These are phyloP conservation scores for Lepilemur ruficaudatus DNA, from an alignment of 2,797 vertebrate species.

Conservation along the genomic window DNA sequence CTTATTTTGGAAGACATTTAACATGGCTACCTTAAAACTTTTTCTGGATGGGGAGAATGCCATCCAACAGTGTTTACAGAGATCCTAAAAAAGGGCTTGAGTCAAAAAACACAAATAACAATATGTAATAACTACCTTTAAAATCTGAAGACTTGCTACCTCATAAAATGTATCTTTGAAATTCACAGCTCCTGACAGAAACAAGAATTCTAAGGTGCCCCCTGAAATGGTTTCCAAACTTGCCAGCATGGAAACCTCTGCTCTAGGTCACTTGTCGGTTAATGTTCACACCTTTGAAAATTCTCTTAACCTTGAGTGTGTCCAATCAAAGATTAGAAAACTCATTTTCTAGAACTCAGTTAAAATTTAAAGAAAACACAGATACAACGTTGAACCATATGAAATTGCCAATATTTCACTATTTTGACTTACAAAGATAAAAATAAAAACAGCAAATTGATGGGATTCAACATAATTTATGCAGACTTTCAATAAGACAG, in stretches of 20 bases:
- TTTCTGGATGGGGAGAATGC: background rate
- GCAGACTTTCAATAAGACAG: background rate
- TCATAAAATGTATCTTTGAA: background rate
- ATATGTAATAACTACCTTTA: background rate
- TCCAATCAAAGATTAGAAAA: background rate
- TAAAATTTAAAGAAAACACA: slow-evolving; percentile 46
- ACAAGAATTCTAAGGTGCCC: slow-evolving; percentile 10
- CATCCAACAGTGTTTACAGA: background rate
- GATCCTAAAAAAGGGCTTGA: background rate
- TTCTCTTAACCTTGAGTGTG: background rate
- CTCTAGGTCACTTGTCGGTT: background rate
- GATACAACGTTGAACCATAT: background rate
- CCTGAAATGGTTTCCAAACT: background rate
- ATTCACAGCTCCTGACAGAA: background rate
- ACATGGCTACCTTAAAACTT: background rate
- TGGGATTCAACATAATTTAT: background rate
- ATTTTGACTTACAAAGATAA: background rate
- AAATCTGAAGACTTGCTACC: background rate
- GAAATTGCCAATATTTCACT: background rate
- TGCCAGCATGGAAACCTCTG: background rate
- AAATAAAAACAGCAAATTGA: background rate
- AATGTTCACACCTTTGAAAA: background rate
- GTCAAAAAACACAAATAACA: background rate
- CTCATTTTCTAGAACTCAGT: background rate
- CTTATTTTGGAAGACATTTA: background rate